Evolutionary conservation across 1,140 invertebrate species (phyloP), one percentile per base, ranked within the genome.

Genomic region (Lasioglossum albipes): DNA sequence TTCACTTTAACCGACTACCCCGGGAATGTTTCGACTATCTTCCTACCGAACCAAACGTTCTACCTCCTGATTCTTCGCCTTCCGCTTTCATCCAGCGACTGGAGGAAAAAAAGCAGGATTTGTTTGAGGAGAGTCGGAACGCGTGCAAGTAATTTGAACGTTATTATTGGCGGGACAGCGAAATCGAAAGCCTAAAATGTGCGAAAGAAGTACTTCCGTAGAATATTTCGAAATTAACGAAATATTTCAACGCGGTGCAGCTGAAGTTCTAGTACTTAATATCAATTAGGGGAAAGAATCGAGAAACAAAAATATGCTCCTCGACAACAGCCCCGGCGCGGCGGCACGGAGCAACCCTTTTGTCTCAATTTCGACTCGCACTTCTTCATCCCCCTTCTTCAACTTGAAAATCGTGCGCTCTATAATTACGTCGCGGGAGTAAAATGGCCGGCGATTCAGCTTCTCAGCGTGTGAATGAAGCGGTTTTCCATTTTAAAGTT

Each of bases 391-490:
- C 27, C 62, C 49, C 16, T 42, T 22, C 62, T 65, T n/a, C 57
- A 41, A 52, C 27, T 31, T 27, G n/a, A 45, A 54, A 62, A 71
- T 84, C 54, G 72, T 42, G 36, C 31, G 42, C 22, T 74, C 64
- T 65, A 75, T 85, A 71, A 85, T 85, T 85, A 85, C 84, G 22
- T 69, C 57, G 57, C 72, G n/a, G 67, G 41, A 64, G 36, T 68
- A 75, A 84, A 69, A 70, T 73, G 27, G 27, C 69, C 61, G 20
- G 59, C 49, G 68, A 79, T 79, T 73, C 36, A 45, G 72, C 61
- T 22, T 79, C 41, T 45, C 31, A 16, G 20, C 27, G 42, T 16
- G n/a, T 18, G 57, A 45, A 31, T 22, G n/a, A 72, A 73, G 45
- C 64, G 61, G n/a, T 72, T 79, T 65, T 36, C 1, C 45, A 31